Evolutionary conservation across 35 echinoderm and acorn worm species (phyloP), one percentile per base, ranked within the genome.

Genomic region (Ophioderma brevispina): DNA sequence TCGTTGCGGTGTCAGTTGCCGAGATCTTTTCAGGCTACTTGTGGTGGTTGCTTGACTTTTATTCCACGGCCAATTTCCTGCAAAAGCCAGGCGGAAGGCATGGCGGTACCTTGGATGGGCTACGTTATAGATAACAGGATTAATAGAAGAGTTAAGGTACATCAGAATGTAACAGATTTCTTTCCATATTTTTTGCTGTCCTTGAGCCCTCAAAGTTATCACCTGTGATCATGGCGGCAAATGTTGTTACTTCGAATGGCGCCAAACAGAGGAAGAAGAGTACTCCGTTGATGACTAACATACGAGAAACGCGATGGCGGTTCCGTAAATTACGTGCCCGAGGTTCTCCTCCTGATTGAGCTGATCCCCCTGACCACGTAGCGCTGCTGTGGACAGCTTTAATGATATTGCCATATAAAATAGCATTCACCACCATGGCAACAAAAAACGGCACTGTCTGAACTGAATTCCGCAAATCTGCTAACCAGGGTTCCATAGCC

Each of bases 371-470:
- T 21, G 46, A 52, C 30, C 49, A 85, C 32, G 78, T 85, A 64
- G 83, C 63, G 35, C 83, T 52, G 14, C 37, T 59, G 37, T 85
- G 83, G 14, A 92, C 31, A 13, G 77, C 84, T 1, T 35, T 78
- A 15, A 89, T 84, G 32, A 94, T 94, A 30, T 77, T 56, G 18
- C 52, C 76, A 32, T 94, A 89, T 19, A 94, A 80, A 32, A 89
- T 37, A 21, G 78, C 35, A 40, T 89, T 89, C 8, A 89, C 4
- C 13, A 85, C 10, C 25, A 94, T 41, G 21, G 87, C 86, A 21
- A 75, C 52, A n/a, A 94, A 84, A 77, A 94, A 94, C 2, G 92
- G 92, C 14, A 89, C 39, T 6, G 75, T 46, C 40, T 94, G 80
- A 8, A 94, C 31, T 17, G 40, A 36, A 23, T 89, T 78, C 1